Base-by-base conservation (phyloP, 2,888 invertebrate genomes). In the Drosophila maculinotata region DNA sequence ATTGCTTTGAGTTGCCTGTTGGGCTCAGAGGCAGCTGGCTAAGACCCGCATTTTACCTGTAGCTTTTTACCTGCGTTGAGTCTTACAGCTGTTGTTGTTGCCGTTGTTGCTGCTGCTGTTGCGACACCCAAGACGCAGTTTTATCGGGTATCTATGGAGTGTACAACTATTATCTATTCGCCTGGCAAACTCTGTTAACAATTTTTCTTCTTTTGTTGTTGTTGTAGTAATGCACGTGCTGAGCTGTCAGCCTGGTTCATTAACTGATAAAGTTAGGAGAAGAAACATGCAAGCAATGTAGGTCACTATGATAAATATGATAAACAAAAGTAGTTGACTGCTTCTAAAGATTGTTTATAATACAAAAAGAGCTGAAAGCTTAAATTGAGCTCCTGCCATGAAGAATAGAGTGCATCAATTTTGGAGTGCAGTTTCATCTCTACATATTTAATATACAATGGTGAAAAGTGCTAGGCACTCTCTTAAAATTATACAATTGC, bases 91-190 rank as follows among this genome's bases (percentile, higher is more conserved):
- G 64, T 71, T 77, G 63, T 69, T 47, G 72, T 69, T 53, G n/a
- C n/a, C n/a, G n/a, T n/a, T n/a, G n/a, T n/a, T n/a, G n/a, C 49
- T 60, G 65, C 66, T 62, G 66, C 56, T 62, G 52, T 81, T 84
- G 76, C 85, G 63, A 77, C 81, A 81, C 82, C 77, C 82, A 75
- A 62, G 71, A 59, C 68, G 63, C 62, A 58, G 57, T 59, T 67
- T 51, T 75, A 78, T 70, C 74, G 52, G 39, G 42, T 63, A 69
- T 80, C 77, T 70, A 44, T 48, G 53, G 35, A 45, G 62, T 56
- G 42, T 54, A 38, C 54, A n/a, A 44, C 60, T 6, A 35, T n/a
- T 45, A 81, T 72, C 72, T 69, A 45, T 68, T 60, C 41, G 51
- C 49, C 44, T 49, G 56, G 59, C 51, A 28, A 71, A 69, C 62